Conservation (phyloP, 2,113 vertebrate genomes). For the Hymenochirus boettgeri region DNA sequence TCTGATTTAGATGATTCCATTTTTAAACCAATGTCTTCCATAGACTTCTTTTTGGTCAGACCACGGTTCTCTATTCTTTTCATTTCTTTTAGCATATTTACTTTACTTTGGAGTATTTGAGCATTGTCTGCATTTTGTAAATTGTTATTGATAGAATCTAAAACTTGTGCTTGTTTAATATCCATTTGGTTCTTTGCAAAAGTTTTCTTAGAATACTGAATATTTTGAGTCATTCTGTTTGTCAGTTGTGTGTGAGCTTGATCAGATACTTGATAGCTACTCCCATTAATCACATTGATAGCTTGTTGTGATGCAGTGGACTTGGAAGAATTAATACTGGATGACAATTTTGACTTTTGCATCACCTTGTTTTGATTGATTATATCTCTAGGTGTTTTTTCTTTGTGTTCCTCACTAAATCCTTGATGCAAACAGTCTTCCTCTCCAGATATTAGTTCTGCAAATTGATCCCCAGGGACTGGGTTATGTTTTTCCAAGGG, state of each 20-base stretch:
- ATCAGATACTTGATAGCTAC: conserved; percentile 21
- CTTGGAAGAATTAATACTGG: conserved; percentile 16
- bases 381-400: conserved; percentile 34
- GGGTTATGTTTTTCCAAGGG: conserved; percentile 19
- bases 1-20: conserved; percentile 46
- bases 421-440: conserved; percentile 32
- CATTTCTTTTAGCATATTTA: conserved; percentile 42
- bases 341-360: conserved; percentile 38
- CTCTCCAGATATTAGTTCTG: conserved; percentile 36
- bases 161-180: conserved; percentile 33
- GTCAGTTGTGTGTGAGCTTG: conserved; percentile 43
- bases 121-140: conserved; percentile 39
- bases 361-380: conserved; percentile 26
- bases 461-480: conserved; percentile 14
- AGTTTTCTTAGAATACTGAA: conserved; percentile 42
- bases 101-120: conserved; percentile 39
- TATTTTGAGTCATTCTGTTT: conserved; percentile 42
- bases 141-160: conserved; percentile 47
- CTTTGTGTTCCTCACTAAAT: conserved; percentile 23
- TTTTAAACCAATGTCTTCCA: conserved; percentile 43
- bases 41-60: conserved; percentile 43
- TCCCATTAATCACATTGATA: conserved; percentile 21
- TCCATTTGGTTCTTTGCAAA: conserved; percentile 40
- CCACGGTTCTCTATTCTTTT: conserved; percentile 45
- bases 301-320: conserved; percentile 11